These are phyloP conservation scores for Etheostoma nigrum DNA, from an alignment of 2,797 vertebrate species.

Conservation along the genomic window DNA sequence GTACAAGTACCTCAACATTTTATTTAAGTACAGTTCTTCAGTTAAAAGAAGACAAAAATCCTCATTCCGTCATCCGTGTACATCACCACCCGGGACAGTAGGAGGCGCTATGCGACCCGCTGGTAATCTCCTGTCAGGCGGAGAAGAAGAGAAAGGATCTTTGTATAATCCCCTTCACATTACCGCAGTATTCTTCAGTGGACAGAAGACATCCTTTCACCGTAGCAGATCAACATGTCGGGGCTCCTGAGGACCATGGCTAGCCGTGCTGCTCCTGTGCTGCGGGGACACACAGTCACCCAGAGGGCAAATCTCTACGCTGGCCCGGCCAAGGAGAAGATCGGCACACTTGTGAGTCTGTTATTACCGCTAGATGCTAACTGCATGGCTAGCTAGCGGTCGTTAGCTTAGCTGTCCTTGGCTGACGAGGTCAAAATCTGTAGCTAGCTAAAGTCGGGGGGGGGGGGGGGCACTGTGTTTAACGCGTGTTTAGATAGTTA, in stretches of 20 bases:
- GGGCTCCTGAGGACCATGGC: constrained; percentile 49
- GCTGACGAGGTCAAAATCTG: constrained; percentile 53
- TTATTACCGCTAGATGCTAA: neutral
- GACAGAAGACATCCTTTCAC: accelerated
- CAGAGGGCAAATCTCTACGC: constrained; percentile 43
- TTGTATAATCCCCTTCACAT: neutral
- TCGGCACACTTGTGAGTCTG: constrained; percentile 41
- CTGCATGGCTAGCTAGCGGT: neutral
- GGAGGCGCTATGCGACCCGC: constrained; percentile 8
- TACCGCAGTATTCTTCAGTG: neutral
- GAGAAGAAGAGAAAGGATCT: neutral
- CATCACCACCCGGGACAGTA: constrained; percentile 4
- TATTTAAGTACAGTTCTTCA: neutral
- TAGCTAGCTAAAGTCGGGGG: neutral
- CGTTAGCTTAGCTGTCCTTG: constrained; percentile 57
- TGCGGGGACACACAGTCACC: constrained; percentile 29
- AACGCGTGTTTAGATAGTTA: neutral
- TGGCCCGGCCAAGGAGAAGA: constrained; percentile 15
- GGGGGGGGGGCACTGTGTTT: accelerated
- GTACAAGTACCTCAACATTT: too few species aligned
- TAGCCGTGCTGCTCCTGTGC: constrained; percentile 33
- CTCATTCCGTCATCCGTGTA: neutral
- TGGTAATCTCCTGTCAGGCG: accelerated
- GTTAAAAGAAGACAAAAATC: neutral
- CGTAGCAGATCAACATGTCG: constrained; percentile 33